Evolutionary conservation across 1,140 invertebrate genomes (phyloP).

Genomic region (Drosophila jambulina): DNA sequence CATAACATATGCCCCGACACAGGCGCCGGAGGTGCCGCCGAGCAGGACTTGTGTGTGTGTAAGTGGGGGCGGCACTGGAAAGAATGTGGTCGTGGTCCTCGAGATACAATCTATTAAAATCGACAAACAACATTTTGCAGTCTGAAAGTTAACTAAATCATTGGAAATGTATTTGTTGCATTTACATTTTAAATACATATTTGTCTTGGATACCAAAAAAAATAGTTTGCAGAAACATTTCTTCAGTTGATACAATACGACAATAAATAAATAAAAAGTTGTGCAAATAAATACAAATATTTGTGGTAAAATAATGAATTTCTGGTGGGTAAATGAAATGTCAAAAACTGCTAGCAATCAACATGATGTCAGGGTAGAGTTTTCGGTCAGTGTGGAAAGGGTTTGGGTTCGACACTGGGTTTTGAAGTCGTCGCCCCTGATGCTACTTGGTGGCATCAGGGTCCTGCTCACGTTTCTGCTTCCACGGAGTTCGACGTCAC

Average conservation of each 20-base stretch:
- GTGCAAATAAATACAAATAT: not conserved
- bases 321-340: not conserved
- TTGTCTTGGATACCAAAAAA: not conserved
- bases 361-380: too few species aligned
- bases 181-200: constrained; percentile 3
- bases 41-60: not conserved
- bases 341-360: not conserved
- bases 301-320: not conserved
- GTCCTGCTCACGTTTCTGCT: constrained; percentile 15
- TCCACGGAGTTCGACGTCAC: constrained; percentile 25
- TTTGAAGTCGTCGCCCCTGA: constrained; percentile 9
- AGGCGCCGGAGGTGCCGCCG: constrained; percentile 18
- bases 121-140: not conserved
- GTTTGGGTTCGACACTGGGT: not conserved
- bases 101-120: not conserved
- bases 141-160: not conserved
- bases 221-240: not conserved
- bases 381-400: constrained; percentile 2
- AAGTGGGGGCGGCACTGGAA: constrained; percentile 10
- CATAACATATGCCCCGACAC: constrained; percentile 66
- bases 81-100: not conserved
- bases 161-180: not conserved
- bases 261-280: not conserved
- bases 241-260: not conserved
- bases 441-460: constrained; percentile 7